Conservation (phyloP, 2,797 vertebrate species). For the Muscicapa comitata region DNA sequence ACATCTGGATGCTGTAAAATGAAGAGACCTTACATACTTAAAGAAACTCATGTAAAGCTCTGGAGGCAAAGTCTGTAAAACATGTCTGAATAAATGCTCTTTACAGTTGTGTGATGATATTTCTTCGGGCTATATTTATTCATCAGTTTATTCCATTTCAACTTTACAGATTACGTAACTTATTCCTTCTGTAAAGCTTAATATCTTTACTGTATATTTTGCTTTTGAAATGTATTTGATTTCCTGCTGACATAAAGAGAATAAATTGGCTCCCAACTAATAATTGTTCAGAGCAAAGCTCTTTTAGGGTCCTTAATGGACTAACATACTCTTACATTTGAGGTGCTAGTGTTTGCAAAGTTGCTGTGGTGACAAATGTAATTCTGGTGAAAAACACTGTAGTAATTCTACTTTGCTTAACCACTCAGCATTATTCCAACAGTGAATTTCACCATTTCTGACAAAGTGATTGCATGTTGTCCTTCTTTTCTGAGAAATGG, state of each 20-base stretch:
- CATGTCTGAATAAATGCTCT: not conserved
- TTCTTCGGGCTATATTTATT: not conserved
- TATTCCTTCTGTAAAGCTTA: not conserved
- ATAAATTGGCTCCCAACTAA: not conserved
- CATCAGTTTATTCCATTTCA: not conserved
- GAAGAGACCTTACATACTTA: not conserved
- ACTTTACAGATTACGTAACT: not conserved
- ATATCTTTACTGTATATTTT: not conserved
- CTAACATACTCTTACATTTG: not conserved
- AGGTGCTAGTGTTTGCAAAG: slow-evolving; percentile 6
- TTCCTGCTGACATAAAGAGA: not conserved
- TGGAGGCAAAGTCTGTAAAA: not conserved
- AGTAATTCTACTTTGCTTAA: slow-evolving; percentile 41
- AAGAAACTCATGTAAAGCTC: not conserved
- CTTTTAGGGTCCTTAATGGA: not conserved
- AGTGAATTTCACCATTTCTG: not conserved
- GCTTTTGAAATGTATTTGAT: not conserved
- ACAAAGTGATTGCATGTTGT: not conserved
- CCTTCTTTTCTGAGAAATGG: not conserved
- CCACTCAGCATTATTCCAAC: not conserved
- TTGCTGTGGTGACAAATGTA: slow-evolving; percentile 58
- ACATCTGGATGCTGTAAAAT: not conserved
- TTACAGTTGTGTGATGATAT: not conserved
- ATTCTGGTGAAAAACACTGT: not conserved
- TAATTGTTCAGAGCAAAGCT: not conserved